A percentile compares a stretch with the other conserved stretches of the same genome.
These are phyloP conservation scores for Puffinus mauretanicus DNA, from an alignment of 2,113 vertebrate genomes.

Conservation along the genomic window DNA sequence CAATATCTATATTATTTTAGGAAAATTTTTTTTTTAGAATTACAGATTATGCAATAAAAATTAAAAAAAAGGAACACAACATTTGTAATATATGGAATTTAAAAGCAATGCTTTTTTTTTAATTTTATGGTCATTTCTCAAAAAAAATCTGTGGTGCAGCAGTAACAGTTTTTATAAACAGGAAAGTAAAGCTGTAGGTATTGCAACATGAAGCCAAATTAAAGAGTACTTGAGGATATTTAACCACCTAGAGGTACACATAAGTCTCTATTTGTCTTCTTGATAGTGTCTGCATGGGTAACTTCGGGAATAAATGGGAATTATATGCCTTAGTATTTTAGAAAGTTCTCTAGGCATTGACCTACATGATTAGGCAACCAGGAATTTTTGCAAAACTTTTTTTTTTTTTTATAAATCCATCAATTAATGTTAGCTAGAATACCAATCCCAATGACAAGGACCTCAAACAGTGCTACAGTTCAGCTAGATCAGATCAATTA, in stretches of 20 bases:
- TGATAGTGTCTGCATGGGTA: background rate
- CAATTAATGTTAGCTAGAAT: background rate
- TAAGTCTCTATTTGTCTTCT: background rate
- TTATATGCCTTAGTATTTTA: background rate
- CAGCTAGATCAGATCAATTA: background rate
- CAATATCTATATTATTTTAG: background rate
- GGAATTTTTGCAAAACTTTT: background rate
- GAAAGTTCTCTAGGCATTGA: background rate
- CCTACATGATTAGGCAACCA: background rate
- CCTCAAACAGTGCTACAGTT: background rate
- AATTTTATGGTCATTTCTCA: background rate
- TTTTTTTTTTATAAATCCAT: background rate
- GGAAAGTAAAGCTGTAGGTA: background rate
- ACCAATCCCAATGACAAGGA: background rate
- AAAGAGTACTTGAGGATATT: background rate
- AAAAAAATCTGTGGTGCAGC: background rate
- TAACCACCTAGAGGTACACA: background rate
- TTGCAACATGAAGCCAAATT: background rate
- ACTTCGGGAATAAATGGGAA: background rate
- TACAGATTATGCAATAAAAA: background rate
- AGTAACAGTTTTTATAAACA: background rate
- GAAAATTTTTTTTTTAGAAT: background rate
- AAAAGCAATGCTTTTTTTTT: background rate
- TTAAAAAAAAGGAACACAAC: background rate
- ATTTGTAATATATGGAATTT: background rate